Conservation (phyloP, 2,113 vertebrate genomes). For the Odocoileus hemionus region DNA sequence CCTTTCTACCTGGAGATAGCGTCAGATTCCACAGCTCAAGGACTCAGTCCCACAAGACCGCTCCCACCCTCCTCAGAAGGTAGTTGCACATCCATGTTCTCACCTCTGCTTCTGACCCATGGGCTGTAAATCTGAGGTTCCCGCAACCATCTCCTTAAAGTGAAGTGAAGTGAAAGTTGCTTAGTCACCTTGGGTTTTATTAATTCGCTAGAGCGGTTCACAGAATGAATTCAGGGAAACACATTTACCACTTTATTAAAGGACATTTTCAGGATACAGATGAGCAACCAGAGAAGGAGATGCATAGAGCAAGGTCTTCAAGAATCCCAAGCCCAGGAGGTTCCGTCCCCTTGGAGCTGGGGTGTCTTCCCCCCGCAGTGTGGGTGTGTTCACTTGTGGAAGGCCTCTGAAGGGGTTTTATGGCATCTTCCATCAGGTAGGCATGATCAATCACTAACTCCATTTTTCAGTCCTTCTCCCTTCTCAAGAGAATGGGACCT, state of each 20-base stretch:
- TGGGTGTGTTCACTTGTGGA: not conserved
- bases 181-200: not conserved
- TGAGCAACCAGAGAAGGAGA: not conserved
- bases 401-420: not conserved
- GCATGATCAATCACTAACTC: not conserved
- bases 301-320: not conserved
- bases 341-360: not conserved
- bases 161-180: too few species aligned
- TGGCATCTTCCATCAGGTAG: not conserved
- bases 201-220: not conserved
- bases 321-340: not conserved
- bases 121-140: not conserved
- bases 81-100: not conserved
- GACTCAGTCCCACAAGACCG: not conserved
- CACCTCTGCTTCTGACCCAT: not conserved
- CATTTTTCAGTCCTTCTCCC: not conserved
- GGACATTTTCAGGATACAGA: not conserved
- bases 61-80: too few species aligned
- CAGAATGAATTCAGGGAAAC: not conserved
- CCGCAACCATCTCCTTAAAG: not conserved
- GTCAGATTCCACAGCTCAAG: not conserved
- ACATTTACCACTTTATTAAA: not conserved
- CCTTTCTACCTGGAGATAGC: not conserved
- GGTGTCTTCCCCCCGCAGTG: not conserved
- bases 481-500: not conserved